Percentiles rank a stretch among this genome's conserved stretches.
These are phyloP conservation scores for Limosa lapponica DNA, from an alignment of 2,797 vertebrate genomes.

Conservation along the genomic window DNA sequence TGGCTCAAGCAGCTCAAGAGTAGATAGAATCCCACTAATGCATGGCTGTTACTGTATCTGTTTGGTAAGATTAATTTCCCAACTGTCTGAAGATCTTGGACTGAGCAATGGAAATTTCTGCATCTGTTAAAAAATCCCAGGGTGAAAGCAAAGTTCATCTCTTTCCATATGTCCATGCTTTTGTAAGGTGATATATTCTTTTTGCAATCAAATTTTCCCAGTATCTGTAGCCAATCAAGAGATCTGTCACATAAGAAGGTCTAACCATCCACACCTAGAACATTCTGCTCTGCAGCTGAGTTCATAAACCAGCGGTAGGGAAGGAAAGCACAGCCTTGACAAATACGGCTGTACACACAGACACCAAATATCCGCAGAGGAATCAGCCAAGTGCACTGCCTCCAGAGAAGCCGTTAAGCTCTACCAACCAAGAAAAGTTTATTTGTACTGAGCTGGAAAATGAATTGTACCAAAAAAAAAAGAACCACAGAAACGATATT, in stretches of 20 bases:
- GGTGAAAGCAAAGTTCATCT: neutral
- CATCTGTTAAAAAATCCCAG: neutral
- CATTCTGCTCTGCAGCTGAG: conserved; percentile 10
- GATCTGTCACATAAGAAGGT: neutral
- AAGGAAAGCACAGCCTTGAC: conserved; percentile 24
- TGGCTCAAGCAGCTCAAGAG: neutral
- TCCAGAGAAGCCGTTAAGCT: neutral
- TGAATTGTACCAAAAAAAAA: neutral
- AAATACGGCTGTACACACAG: conserved; percentile 2
- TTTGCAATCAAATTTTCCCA: neutral
- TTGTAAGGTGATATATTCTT: neutral
- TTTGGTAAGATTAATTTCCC: conserved; percentile 1
- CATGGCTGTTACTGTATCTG: neutral
- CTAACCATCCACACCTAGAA: neutral
- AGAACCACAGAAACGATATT: neutral
- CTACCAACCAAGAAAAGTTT: neutral
- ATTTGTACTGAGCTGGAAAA: neutral
- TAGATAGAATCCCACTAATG: neutral
- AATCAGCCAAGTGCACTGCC: neutral
- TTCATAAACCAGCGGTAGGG: neutral
- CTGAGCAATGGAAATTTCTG: neutral
- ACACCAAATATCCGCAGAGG: neutral
- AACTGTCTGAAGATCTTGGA: neutral
- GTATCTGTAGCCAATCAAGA: neutral
- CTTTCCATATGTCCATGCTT: neutral